These are phyloP conservation scores for Narcine bancroftii DNA, from an alignment of 2,113 vertebrate species.

Conservation along the genomic window DNA sequence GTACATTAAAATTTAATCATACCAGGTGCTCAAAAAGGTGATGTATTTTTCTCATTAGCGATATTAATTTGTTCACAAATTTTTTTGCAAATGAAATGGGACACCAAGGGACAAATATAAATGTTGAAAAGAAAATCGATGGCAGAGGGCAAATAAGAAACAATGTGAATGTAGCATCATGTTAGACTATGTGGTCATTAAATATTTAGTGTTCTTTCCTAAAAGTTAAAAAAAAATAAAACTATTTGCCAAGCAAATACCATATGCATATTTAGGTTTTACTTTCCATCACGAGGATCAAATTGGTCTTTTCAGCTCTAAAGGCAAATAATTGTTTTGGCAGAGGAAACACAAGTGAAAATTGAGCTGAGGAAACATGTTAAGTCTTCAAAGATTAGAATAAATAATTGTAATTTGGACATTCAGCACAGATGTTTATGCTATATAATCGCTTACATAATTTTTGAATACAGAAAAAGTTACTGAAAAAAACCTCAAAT, in stretches of 20 bases:
- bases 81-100: not conserved
- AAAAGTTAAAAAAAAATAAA: not conserved
- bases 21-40: not conserved
- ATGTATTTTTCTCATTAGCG: slow-evolving; percentile 25
- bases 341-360: not conserved
- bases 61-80: slow-evolving; percentile 16
- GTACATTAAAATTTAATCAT: not conserved
- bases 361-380: not conserved
- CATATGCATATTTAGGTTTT: not conserved
- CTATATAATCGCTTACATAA: not conserved
- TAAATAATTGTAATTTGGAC: not conserved
- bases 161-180: not conserved
- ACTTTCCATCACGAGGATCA: not conserved
- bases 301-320: not conserved
- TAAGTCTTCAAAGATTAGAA: not conserved
- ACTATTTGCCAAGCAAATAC: not conserved
- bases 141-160: not conserved
- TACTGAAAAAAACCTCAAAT: not conserved
- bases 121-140: slow-evolving; percentile 17
- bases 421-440: not conserved
- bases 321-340: not conserved
- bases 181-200: not conserved
- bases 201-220: not conserved
- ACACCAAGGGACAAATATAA: not conserved
- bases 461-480: not conserved